These are phyloP conservation scores for Baryphthengus martii DNA, from an alignment of 2,113 vertebrate species.

Conservation along the genomic window DNA sequence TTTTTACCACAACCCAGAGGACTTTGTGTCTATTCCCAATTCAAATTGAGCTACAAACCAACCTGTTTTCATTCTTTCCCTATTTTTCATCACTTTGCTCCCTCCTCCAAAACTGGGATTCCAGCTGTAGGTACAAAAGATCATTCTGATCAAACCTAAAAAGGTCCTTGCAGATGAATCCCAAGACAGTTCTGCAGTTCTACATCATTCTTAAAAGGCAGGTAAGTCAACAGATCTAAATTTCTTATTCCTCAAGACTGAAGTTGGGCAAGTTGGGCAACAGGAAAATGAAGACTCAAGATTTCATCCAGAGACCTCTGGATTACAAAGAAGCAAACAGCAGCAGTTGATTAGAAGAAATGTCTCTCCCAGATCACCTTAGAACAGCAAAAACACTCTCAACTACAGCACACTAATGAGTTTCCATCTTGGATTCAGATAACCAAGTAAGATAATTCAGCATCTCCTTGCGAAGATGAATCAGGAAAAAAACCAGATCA, in stretches of 20 bases:
- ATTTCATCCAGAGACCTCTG: neutral
- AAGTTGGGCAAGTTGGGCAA: neutral
- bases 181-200: neutral
- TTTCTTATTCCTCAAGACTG: neutral
- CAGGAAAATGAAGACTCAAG: neutral
- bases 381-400: neutral
- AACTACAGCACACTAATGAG: neutral
- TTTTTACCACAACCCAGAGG: neutral
- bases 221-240: neutral
- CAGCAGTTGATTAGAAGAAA: neutral
- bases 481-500: neutral
- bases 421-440: neutral
- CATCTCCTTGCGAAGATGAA: neutral
- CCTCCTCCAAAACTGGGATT: neutral
- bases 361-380: fast-evolving
- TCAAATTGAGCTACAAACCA: neutral
- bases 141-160: neutral
- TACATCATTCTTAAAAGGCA: neutral
- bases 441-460: neutral
- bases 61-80: neutral
- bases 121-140: neutral
- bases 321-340: neutral
- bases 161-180: neutral
- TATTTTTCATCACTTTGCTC: neutral
- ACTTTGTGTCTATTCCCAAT: neutral